phyloP scores from a whole-genome alignment of 2,888 invertebrate species.

The Phasia obesa region DNA sequence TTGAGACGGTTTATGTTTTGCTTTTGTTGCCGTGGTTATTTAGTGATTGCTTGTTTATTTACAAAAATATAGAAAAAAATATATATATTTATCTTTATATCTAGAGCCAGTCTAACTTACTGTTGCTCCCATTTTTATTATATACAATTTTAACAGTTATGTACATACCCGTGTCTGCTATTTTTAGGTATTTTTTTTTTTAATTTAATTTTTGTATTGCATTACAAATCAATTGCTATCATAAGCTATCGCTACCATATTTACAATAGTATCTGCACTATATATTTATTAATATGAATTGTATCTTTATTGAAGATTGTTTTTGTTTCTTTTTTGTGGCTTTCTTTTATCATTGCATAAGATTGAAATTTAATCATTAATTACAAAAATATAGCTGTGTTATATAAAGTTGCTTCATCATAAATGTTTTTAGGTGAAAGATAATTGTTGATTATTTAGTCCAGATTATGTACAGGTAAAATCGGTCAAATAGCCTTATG shows the following conservation, averaged over 20 bases:
- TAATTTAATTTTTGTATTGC: constrained; percentile 16
- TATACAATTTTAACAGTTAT: neutral
- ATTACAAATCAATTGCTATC: constrained; percentile 60
- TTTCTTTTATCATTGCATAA: constrained; percentile 50
- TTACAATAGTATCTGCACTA: constrained; percentile 38
- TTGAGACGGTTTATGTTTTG: constrained; percentile 19
- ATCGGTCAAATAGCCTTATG: no score
- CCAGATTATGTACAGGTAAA: no score
- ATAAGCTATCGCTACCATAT: constrained; percentile 32
- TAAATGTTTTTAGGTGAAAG: neutral
- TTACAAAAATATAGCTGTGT: neutral
- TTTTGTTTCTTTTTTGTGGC: constrained; percentile 7
- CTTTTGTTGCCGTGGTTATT: constrained; percentile 14
- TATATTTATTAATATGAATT: constrained; percentile 25
- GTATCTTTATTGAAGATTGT: constrained; percentile 22
- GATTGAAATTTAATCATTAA: constrained; percentile 32
- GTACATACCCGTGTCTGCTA: neutral
- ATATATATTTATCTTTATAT: no score
- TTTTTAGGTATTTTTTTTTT: neutral
- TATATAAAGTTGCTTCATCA: neutral
- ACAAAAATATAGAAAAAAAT: constrained; percentile 12
- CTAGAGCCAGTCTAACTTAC: constrained; percentile 14
- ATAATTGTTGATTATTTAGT: no score
- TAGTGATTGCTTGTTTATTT: constrained; percentile 45
- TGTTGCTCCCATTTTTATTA: constrained; percentile 27